Conservation (phyloP, 2,797 vertebrate species). For the Enteromius radiatus region DNA sequence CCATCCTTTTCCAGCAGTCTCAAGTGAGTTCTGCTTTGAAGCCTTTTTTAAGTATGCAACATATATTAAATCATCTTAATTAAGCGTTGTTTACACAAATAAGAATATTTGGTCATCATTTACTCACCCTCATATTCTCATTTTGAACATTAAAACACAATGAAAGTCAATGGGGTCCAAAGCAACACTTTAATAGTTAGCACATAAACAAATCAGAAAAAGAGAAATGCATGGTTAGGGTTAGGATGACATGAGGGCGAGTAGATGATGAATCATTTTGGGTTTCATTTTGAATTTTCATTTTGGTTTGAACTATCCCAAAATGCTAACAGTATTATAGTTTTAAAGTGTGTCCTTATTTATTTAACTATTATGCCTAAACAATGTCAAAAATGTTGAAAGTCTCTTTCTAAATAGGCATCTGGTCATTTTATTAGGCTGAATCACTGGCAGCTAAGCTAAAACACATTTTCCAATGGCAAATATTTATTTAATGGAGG, state of each 20-base stretch:
- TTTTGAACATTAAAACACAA: not conserved
- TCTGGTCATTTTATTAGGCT: slow-evolving; percentile 47
- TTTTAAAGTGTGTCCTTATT: slow-evolving; percentile 14
- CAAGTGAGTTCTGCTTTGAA: slow-evolving; percentile 78
- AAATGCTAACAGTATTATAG: not conserved
- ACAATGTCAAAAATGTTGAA: slow-evolving; percentile 9
- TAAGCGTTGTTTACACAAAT: not conserved
- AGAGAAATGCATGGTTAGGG: not conserved
- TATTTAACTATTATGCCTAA: not conserved
- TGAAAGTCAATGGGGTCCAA: not conserved
- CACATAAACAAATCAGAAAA: not conserved
- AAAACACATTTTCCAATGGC: slow-evolving; percentile 48
- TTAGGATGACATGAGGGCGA: not conserved
- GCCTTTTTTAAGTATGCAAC: not conserved
- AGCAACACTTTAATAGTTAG: not conserved
- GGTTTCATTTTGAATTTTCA: not conserved
- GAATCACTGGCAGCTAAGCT: slow-evolving; percentile 51
- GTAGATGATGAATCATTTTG: not conserved
- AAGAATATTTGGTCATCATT: not conserved
- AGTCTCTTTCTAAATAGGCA: slow-evolving; percentile 18
- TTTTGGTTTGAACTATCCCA: not conserved
- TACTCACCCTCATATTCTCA: not conserved
- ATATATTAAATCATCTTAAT: not conserved
- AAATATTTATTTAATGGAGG: slow-evolving; percentile 66
- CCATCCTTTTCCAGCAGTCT: slow-evolving; percentile 91